Evolutionary conservation across 1,140 invertebrate genomes (phyloP).

Genomic region (Atta texana): DNA sequence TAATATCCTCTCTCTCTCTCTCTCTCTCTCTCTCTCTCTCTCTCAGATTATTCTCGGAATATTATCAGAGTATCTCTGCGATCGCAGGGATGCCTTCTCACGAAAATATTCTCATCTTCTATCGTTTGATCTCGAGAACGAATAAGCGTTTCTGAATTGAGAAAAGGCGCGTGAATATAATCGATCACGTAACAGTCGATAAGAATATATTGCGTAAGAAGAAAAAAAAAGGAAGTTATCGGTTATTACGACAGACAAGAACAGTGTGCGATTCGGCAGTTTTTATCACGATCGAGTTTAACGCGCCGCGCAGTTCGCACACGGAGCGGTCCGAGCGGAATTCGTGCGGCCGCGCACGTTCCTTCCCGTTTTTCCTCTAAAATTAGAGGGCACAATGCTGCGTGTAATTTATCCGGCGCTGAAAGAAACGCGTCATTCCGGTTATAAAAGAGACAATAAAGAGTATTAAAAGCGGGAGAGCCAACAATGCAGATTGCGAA

Average conservation of each 20-base stretch:
- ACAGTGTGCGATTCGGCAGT: slow-evolving; percentile 28
- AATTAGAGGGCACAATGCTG: slow-evolving; percentile 76
- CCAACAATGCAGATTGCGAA: slow-evolving; percentile 78
- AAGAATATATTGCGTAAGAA: slow-evolving; percentile 1
- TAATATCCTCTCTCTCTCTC: no score
- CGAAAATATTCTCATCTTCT: neutral
- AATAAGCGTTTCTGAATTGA: neutral
- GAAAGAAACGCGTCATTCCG: slow-evolving; percentile 78
- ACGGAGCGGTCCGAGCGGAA: slow-evolving; percentile 20
- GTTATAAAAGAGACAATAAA: slow-evolving; percentile 79
- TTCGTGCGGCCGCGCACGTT: slow-evolving; percentile 43
- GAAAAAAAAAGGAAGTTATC: slow-evolving; percentile 36
- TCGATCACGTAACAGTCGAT: neutral
- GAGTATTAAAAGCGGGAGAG: slow-evolving; percentile 78
- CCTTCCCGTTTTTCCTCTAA: slow-evolving; percentile 66
- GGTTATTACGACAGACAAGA: slow-evolving; percentile 23
- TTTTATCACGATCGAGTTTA: slow-evolving; percentile 29
- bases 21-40: neutral
- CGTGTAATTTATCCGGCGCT: slow-evolving; percentile 77
- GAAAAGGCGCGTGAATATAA: slow-evolving; percentile 4
- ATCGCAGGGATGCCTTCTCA: neutral
- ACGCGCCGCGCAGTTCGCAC: no score
- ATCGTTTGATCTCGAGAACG: slow-evolving; percentile 6
- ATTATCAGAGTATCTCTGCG: neutral
- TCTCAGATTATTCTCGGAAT: neutral